Conservation (phyloP, 2,797 vertebrate species). For the Hydrocynus forskahlii region DNA sequence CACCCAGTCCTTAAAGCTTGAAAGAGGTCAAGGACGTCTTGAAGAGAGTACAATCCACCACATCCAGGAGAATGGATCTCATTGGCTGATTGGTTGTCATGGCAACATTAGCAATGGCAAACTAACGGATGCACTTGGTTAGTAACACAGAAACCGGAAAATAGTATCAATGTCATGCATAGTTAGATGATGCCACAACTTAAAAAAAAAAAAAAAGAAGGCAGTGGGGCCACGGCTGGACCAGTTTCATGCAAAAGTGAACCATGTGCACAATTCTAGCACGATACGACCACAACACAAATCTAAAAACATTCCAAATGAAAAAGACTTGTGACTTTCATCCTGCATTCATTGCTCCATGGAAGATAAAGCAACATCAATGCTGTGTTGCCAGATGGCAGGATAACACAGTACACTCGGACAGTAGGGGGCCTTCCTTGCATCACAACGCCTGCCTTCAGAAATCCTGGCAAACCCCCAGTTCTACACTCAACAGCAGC, state of each 20-base stretch:
- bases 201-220: not conserved
- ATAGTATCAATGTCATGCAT: conserved; percentile 46
- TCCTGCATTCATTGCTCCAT: not conserved
- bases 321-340: not conserved
- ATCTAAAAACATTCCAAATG: not conserved
- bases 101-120: conserved; percentile 63
- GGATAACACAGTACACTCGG: not conserved
- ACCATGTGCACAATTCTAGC: conserved; percentile 12
- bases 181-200: conserved; percentile 30
- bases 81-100: conserved; percentile 85
- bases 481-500: conserved; percentile 1
- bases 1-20: not conserved
- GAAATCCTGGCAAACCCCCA: conserved; percentile 25
- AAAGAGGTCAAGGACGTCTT: conserved; percentile 38
- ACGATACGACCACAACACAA: not conserved
- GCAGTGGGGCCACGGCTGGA: not conserved
- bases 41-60: conserved; percentile 80
- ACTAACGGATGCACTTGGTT: conserved; percentile 64
- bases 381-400: conserved; percentile 20
- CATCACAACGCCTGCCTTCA: conserved; percentile 30
- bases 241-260: conserved; percentile 37
- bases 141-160: conserved; percentile 57
- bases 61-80: conserved; percentile 63
- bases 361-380: conserved; percentile 11
- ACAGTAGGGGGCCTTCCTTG: conserved; percentile 5